Conservation (phyloP, 2,888 invertebrate genomes). For the Hyles lineata region DNA sequence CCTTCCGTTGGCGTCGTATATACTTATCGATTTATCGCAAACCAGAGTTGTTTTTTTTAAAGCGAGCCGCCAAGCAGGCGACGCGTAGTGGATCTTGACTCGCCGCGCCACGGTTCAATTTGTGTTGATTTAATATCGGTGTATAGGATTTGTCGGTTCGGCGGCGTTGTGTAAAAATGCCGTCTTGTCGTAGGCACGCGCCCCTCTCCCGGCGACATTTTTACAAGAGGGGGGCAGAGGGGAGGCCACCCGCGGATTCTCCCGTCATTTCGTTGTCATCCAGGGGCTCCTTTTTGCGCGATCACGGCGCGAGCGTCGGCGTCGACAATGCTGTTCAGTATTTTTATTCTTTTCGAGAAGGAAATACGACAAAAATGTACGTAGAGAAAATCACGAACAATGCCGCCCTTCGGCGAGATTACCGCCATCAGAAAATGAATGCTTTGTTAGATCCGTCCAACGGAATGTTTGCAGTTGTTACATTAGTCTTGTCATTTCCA, state of each 20-base stretch:
- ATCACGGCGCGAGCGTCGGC: slow-evolving; percentile 76
- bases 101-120: slow-evolving; percentile 51
- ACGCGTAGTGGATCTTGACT: slow-evolving; percentile 44
- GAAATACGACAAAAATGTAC: slow-evolving; percentile 71
- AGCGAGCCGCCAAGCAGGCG: slow-evolving; percentile 51
- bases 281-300: slow-evolving; percentile 78
- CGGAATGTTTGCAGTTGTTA: slow-evolving; percentile 79
- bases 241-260: slow-evolving; percentile 74
- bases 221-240: slow-evolving; percentile 63
- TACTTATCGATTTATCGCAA: slow-evolving; percentile 83
- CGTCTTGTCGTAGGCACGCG: slow-evolving; percentile 79
- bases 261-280: slow-evolving; percentile 84
- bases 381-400: slow-evolving; percentile 82
- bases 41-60: slow-evolving; percentile 70
- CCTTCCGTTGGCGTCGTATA: slow-evolving; percentile 73
- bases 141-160: slow-evolving; percentile 66
- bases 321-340: slow-evolving; percentile 82
- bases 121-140: slow-evolving; percentile 50
- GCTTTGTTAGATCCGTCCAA: slow-evolving; percentile 79
- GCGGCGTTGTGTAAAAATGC: slow-evolving; percentile 76
- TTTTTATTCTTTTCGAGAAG: slow-evolving; percentile 80
- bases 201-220: slow-evolving; percentile 79
- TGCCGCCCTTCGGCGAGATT: slow-evolving; percentile 82
- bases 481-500: slow-evolving; percentile 80
- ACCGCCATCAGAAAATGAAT: slow-evolving; percentile 84